Evolutionary conservation across 1,140 invertebrate genomes (phyloP), one percentile per base, ranked within the genome.

Genomic region (Antheraea pernyi): DNA sequence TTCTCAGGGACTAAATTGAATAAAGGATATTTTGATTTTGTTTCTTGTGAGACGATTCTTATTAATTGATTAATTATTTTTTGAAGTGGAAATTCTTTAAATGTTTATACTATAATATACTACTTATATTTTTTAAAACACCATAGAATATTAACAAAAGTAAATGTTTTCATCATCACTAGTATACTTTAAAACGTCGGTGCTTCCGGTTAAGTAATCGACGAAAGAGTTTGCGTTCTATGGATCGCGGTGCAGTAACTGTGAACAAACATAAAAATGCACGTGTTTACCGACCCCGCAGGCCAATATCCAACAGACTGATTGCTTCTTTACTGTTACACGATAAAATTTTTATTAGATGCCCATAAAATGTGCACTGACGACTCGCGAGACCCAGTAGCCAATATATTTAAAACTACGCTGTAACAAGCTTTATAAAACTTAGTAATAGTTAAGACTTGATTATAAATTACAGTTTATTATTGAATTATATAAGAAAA

Each of bases 241-340:
- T 78, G 78, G 81, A 82, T 78, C 77, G 77, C 71, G 46, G 11
- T 53, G 46, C 46, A 53, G 80, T 76, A 84, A 86, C 82, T 79
- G 77, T 76, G 78, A 79, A 76, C 70, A 74, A 71, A 79, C 85
- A 91, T 90, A 90, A 91, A 89, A 86, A 83, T 84, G 79, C 85
- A 88, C 86, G 83, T 91, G 88, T 91, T 90, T 91, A 91, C 86
- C 80, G 76, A 88, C 82, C 79, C 80, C 82, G 79, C 84, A 84
- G 82, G 80, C 86, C 88, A 90, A 91, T 90, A 91, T 88, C 83
- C 84, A 74, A 81, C 82, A 79, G 86, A 89, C 87, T 88, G 89
- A 91, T 91, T 91, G 89, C 89, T 90, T 89, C 89, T 91, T 91
- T 91, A 89, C 86, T 88, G 89, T 91, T 89, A 91, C 89, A 91